Base-by-base conservation (phyloP, 2,797 vertebrate species). In the Phoeniculus purpureus region DNA sequence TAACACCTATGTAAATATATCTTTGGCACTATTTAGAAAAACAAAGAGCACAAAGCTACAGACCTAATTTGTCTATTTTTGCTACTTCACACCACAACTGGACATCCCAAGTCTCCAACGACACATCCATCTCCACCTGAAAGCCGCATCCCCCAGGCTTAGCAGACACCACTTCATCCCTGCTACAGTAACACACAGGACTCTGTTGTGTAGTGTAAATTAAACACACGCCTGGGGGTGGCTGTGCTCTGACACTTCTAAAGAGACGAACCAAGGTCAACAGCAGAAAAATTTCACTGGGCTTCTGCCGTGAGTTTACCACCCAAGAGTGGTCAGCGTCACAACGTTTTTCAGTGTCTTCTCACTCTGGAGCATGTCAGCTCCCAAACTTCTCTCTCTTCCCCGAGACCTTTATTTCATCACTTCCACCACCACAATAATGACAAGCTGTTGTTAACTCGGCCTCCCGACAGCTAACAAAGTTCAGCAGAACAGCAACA, bases 31-130 rank as follows among this genome's bases (percentile, higher is more conserved):
- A 92, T 9, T 65, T 61, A 55, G 66, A 86, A 45, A 29, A 65
- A 50, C 47, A 68, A 77, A 54, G n/a, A 81, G 9, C 10, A 47
- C 37, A 48, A 85, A 82, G 16, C 21, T 64, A 82, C 26, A 52
- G 19, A 77, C 23, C 51, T 68, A 64, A 87, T 31, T 9, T 34
- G 59, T 34, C 74, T 93, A 65, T 71, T 93, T 90, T 87, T 93
- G 43, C 68, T 92, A 79, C 29, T 62, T 87, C 61, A 90, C 48
- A 74, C n/a, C 58, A 87, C 27, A 34, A 78, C 25, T 59, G 54
- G 84, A 59, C 0, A 0, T 11, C 26, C 59, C 40, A 25, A 87
- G 43, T 65, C 65, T 90, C 92, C 95, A 90, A 82, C 82, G 50
- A 91, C 75, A 31, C 29, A 88, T 11, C 51, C 48, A 62, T 23